Base-by-base conservation (phyloP, 2,797 vertebrate genomes). In the Rallus crepitans region DNA sequence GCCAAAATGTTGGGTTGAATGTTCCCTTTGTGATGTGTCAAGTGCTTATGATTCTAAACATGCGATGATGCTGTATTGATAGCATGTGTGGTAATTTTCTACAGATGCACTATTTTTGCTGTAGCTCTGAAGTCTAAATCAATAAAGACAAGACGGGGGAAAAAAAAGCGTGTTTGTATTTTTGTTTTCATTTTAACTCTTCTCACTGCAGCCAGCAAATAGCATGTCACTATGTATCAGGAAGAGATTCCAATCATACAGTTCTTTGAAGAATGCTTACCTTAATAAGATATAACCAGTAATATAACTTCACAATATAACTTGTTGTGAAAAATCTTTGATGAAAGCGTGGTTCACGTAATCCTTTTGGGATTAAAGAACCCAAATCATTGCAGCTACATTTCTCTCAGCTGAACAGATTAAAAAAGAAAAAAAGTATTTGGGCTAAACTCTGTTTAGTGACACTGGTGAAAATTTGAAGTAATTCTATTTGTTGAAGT, bases 21-120 rank as follows among this genome's bases (percentile, higher is more conserved):
- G 59, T 94, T 95, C 90, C 77, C 75, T 45, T 82, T 87, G 75
- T 7, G 4, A 89, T 92, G 95, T 95, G 69, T 94, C 83, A 63
- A 87, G 86, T 83, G 87, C 93, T 96, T 96, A 73, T 15, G 19
- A 71, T 93, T 97, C 92, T 94, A 91, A 96, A 96, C 79, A 60
- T 91, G 63, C 2, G 0, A 90, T 94, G 83, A 91, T 93, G 87
- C 61, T 95, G 71, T 95, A 94, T 94, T 85, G 92, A 93, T 96
- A 84, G 91, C 60, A 63, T 79, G 82, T 82, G 77, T 93, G 88
- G 88, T 96, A 94, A 95, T 97, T 97, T 97, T 97, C 94, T 95
- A 96, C 93, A 94, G 90, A 96, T 97, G 91, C 83, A 59, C 91
- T 97, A 94, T 96, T 97, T 97, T 96, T 95, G 95, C 93, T 96